Conservation (phyloP, 2,113 vertebrate genomes). For the Ammospiza nelsoni region DNA sequence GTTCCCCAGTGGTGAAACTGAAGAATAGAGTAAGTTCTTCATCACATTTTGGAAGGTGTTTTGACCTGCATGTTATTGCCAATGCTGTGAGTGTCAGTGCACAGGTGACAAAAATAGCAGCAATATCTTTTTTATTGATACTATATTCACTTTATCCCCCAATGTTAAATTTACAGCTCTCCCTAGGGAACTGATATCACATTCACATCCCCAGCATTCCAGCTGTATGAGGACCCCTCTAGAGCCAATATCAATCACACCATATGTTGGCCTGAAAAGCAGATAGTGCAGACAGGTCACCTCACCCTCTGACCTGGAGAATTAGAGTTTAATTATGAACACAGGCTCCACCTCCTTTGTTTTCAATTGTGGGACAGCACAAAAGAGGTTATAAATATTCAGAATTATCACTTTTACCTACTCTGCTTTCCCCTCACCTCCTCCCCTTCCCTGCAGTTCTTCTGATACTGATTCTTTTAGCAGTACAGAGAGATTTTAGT, state of each 20-base stretch:
- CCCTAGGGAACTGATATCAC: background rate
- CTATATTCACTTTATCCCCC: slow-evolving; percentile 16
- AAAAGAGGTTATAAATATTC: slow-evolving; percentile 47
- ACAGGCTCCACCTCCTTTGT: slow-evolving; percentile 3
- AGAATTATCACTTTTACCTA: background rate
- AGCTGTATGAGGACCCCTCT: background rate
- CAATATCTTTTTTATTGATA: slow-evolving; percentile 63
- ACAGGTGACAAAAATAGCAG: slow-evolving; percentile 17
- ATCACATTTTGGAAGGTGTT: slow-evolving; percentile 20
- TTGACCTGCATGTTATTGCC: slow-evolving; percentile 21
- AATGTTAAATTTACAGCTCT: slow-evolving; percentile 4
- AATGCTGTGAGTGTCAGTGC: background rate
- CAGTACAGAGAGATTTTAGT: slow-evolving; percentile 15
- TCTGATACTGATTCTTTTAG: slow-evolving; percentile 24
- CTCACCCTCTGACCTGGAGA: background rate
- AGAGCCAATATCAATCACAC: slow-evolving; percentile 11
- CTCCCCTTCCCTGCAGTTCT: background rate
- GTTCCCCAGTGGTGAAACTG: background rate
- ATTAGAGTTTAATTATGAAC: slow-evolving; percentile 14
- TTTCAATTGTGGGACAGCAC: background rate
- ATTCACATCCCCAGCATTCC: slow-evolving; percentile 2
- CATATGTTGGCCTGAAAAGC: background rate
- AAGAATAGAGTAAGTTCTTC: background rate
- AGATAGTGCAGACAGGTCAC: background rate
- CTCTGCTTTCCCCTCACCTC: background rate